Percentiles rank a stretch among this genome's conserved stretches.
These are phyloP conservation scores for Megalops atlanticus DNA, from an alignment of 2,113 vertebrate species.

Conservation along the genomic window DNA sequence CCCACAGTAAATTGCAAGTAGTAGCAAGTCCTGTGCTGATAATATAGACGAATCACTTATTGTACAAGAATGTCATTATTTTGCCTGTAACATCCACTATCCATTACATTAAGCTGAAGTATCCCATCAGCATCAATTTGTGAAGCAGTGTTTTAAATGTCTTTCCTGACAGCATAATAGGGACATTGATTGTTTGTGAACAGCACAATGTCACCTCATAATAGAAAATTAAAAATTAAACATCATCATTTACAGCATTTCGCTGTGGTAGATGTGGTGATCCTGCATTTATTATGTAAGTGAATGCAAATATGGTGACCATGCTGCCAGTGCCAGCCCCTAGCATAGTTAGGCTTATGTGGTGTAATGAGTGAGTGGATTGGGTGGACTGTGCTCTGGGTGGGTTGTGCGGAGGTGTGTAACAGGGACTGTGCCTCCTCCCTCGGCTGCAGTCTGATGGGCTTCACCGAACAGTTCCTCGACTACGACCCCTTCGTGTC, in stretches of 20 bases:
- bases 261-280: background rate
- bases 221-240: no score
- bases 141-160: background rate
- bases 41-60: background rate
- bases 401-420: background rate
- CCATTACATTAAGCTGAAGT: background rate
- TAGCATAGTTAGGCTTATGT: background rate
- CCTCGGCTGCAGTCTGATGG: slow-evolving; percentile 78
- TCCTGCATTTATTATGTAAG: background rate
- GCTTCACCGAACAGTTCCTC: slow-evolving; percentile 88
- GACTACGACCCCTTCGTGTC: slow-evolving; percentile 90
- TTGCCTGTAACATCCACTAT: background rate
- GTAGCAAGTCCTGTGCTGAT: background rate
- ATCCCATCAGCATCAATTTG: background rate
- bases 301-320: background rate
- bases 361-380: background rate
- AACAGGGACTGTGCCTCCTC: background rate
- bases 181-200: background rate
- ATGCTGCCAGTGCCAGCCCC: background rate
- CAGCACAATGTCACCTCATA: background rate
- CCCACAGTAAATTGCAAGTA: background rate
- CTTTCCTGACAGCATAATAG: background rate
- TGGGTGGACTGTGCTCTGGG: no score
- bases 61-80: background rate
- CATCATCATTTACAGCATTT: background rate